These are phyloP conservation scores for Horisme vitalbata DNA, from an alignment of 2,888 invertebrate genomes.

Conservation along the genomic window DNA sequence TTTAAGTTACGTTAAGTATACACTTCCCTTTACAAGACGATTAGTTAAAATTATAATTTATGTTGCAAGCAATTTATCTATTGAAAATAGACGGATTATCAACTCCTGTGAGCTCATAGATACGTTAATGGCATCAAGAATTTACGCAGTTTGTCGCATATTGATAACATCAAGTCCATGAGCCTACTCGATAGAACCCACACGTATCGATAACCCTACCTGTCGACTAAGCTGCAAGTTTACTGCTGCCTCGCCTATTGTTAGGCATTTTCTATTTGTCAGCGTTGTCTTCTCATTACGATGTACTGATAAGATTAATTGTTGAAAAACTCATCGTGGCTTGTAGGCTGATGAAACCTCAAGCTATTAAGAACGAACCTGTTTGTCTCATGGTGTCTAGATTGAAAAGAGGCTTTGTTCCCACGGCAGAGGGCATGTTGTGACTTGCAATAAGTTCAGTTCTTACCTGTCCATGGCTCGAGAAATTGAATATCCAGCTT, in stretches of 20 bases:
- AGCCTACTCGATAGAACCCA: constrained; percentile 51
- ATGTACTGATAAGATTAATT: constrained; percentile 41
- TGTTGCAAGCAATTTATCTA: constrained; percentile 8
- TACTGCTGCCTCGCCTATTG: constrained; percentile 52
- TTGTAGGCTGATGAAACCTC: constrained; percentile 56
- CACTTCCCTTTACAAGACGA: too few relatives aligned
- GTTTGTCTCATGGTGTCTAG: constrained; percentile 41
- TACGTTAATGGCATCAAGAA: constrained; percentile 37
- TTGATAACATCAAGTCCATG: constrained; percentile 48
- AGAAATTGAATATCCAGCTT: constrained; percentile 67
- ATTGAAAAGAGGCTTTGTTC: constrained; percentile 50
- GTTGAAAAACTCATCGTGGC: constrained; percentile 41
- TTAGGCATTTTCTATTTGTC: constrained; percentile 50
- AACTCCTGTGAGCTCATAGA: constrained; percentile 22
- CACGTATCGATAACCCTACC: constrained; percentile 53
- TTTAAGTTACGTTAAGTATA: too few relatives aligned
- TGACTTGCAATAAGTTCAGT: constrained; percentile 37
- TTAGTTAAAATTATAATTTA: too few relatives aligned
- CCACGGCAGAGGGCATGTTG: constrained; percentile 40
- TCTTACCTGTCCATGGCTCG: constrained; percentile 69
- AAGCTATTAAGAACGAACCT: constrained; percentile 55
- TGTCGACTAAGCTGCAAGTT: constrained; percentile 42
- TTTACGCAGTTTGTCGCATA: constrained; percentile 51
- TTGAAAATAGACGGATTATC: constrained; percentile 20
- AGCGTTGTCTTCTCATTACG: constrained; percentile 31